Conservation (phyloP, 2,113 vertebrate species). For the Sigmodon hispidus region DNA sequence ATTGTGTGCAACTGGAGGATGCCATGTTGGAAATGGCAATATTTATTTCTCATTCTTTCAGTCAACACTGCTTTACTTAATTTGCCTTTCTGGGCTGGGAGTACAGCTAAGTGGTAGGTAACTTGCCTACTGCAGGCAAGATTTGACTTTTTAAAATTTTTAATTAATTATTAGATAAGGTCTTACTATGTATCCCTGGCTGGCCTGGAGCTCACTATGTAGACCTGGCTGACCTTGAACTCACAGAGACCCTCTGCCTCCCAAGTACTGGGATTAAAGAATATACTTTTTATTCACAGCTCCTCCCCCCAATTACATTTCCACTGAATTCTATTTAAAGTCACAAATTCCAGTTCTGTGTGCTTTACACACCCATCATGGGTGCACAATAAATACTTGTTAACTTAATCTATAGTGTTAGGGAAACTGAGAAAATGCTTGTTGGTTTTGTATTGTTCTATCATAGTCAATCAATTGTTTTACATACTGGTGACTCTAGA, state of each 20-base stretch:
- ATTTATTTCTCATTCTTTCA: slow-evolving; percentile 3
- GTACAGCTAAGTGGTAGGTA: not conserved
- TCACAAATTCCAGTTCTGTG: not conserved
- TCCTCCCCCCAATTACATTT: not conserved
- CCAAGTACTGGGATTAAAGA: not conserved
- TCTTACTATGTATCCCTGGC: not conserved
- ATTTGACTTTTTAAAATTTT: not conserved
- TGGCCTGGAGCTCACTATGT: not conserved
- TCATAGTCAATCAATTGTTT: not conserved
- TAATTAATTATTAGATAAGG: not conserved
- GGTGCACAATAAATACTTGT: slow-evolving; percentile 1
- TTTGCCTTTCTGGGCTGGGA: not conserved
- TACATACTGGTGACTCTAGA: slow-evolving; percentile 18
- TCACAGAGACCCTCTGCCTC: not conserved
- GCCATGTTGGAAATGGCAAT: not conserved
- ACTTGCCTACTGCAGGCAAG: not conserved
- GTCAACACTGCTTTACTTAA: not conserved
- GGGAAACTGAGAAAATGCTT: slow-evolving; percentile 25
- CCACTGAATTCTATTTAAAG: slow-evolving; percentile 6
- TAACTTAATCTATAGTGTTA: not conserved
- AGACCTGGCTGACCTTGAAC: not conserved
- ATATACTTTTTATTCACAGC: not conserved
- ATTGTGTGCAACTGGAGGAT: not conserved
- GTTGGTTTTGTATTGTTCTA: slow-evolving; percentile 62
- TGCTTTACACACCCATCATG: not conserved